Conservation (phyloP, 2,888 invertebrate species). For the Troides oblongomaculatus region DNA sequence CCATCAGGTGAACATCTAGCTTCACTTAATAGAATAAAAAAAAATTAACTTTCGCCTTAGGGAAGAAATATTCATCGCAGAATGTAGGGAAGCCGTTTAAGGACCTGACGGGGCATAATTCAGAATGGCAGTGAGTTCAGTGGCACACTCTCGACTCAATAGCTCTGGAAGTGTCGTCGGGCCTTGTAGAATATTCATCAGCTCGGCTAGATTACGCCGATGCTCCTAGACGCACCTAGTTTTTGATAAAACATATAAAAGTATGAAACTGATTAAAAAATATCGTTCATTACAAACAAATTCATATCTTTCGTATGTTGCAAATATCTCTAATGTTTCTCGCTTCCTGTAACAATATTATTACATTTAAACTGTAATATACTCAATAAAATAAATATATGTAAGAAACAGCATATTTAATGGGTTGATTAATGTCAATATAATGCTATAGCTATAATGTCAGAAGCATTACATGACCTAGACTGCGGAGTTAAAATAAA, state of each 20-base stretch:
- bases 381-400: no score
- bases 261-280: background rate
- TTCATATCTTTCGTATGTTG: no score
- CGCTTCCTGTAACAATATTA: no score
- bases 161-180: conserved; percentile 40
- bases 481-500: no score
- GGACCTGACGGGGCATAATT: conserved; percentile 65
- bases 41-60: background rate
- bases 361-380: no score
- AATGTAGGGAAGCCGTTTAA: conserved; percentile 27
- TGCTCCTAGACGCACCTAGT: conserved; percentile 9
- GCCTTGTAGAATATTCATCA: conserved; percentile 71
- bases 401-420: no score
- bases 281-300: background rate
- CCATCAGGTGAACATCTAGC: no score
- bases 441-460: no score
- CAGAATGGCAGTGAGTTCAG: conserved; percentile 40
- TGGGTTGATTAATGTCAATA: no score
- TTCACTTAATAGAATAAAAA: no score
- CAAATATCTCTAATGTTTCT: no score
- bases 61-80: background rate
- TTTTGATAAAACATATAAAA: conserved; percentile 9
- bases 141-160: conserved; percentile 29
- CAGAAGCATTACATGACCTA: no score
- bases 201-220: conserved; percentile 52